Evolutionary conservation across 2,797 vertebrate species (phyloP).

Genomic region (Danio aesculapii): DNA sequence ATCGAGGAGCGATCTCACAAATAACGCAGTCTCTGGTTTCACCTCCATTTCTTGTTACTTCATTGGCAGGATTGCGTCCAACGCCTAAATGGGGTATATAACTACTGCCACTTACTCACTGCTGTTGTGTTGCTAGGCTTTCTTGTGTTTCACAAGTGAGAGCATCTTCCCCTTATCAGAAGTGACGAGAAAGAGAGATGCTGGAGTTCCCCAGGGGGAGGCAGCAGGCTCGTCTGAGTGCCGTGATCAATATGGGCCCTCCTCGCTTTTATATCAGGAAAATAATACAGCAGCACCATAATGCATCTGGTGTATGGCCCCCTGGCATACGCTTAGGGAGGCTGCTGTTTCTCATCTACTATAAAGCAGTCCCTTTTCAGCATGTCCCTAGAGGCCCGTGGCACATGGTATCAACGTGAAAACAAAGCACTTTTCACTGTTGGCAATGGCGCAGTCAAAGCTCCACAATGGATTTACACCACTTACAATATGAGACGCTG

Average conservation of each 20-base stretch:
- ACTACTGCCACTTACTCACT: slow-evolving; percentile 23
- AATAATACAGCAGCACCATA: slow-evolving; percentile 45
- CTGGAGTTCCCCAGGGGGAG: slow-evolving; percentile 36
- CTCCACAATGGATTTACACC: background rate
- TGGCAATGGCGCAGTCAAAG: slow-evolving; percentile 18
- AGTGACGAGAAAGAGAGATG: slow-evolving; percentile 34
- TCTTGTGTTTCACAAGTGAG: slow-evolving; percentile 52
- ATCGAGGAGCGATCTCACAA: slow-evolving; percentile 19
- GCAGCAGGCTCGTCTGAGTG: slow-evolving; percentile 19
- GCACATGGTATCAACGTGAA: slow-evolving; percentile 8
- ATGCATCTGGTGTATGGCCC: slow-evolving; percentile 51
- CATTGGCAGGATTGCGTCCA: background rate
- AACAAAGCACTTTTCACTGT: slow-evolving; percentile 39
- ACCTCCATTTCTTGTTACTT: slow-evolving; percentile 21
- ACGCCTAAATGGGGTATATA: slow-evolving; percentile 5
- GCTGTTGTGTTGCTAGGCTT: slow-evolving; percentile 33
- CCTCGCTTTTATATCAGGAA: slow-evolving; percentile 50
- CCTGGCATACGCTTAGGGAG: slow-evolving; percentile 52
- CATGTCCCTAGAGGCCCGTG: background rate
- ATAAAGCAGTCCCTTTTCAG: slow-evolving; percentile 39
- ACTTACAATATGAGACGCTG: no score
- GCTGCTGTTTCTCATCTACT: slow-evolving; percentile 42
- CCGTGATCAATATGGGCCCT: slow-evolving; percentile 49
- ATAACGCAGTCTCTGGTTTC: slow-evolving; percentile 24
- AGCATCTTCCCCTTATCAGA: slow-evolving; percentile 37